Evolutionary conservation across 2,888 invertebrate species (phyloP), one percentile per base, ranked within the genome.

Genomic region (Cheilosia impressa): DNA sequence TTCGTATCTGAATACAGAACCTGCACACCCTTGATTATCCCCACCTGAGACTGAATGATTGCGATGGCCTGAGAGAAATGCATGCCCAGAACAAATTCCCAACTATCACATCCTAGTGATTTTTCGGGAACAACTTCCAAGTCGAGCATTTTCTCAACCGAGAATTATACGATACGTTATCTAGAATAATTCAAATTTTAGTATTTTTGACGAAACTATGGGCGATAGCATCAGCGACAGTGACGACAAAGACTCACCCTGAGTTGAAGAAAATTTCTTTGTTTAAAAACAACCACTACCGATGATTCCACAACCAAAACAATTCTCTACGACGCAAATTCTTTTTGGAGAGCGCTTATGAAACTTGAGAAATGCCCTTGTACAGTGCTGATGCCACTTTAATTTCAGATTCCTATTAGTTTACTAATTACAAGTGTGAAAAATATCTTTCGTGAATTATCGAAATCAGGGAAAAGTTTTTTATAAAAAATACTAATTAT

Each of bases 31-130:
- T 98, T 96, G 90, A 99, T 98, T 90, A 96, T 95, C 89, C 98
- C 97, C 92, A 98, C 98, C 94, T 98, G 98, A 87, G 97, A 97
- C 93, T 98, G 98, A 91, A 99, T 96, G 90, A 98, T 98, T 90
- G 98, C 97, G 90, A 99, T 98, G 88, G 98, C 97, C 93, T 99
- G 98, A 89, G 98, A 98, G 94, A 99, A 98, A 94, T 98, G 98
- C 98, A 98, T 99, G 90, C 99, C 99, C 97, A 91, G 89, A 69
- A 91, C 90, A 80, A 99, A 98, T 94, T 99, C 98, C 98, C 98
- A 98, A 94, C 97, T 96, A 93, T 98, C 98, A 93, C 98, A 97
- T 93, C 98, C 97, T 92, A 99, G 95, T 90, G 97, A 97, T 91
- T 97, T 95, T 94, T 98, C 98, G 89, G 98, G 98, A 92, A 97